A percentile compares a stretch with the other conserved stretches of the same genome.
These are phyloP conservation scores for Drosophila mauritiana DNA, from an alignment of 1,140 invertebrate genomes.

Conservation along the genomic window DNA sequence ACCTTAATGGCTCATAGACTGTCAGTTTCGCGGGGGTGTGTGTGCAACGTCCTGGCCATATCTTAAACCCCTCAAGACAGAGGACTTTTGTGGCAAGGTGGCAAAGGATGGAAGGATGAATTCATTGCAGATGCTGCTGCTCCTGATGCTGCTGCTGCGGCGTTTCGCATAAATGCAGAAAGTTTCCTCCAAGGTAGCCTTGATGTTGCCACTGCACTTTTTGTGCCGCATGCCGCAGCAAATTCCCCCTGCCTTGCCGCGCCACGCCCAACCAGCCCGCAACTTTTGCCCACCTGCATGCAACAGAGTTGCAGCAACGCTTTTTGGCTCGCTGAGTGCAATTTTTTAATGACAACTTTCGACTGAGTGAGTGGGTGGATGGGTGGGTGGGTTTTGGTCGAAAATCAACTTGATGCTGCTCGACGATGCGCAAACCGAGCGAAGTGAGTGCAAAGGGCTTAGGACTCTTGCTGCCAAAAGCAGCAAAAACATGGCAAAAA, in stretches of 20 bases:
- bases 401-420: slow-evolving; percentile 43
- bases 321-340: slow-evolving; percentile 44
- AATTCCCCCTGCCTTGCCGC: neutral
- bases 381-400: neutral
- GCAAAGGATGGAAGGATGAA: slow-evolving; percentile 9
- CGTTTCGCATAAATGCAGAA: slow-evolving; percentile 43
- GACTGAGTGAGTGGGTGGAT: neutral
- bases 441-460: slow-evolving; percentile 39
- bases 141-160: slow-evolving; percentile 20
- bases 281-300: slow-evolving; percentile 23
- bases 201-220: slow-evolving; percentile 47
- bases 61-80: neutral
- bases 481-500: neutral
- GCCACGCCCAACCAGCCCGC: neutral
- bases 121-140: slow-evolving; percentile 25
- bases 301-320: slow-evolving; percentile 52
- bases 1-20: slow-evolving; percentile 31
- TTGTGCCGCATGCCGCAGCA: slow-evolving; percentile 16
- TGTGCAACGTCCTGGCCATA: neutral
- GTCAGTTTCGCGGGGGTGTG: neutral
- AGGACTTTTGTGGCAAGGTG: slow-evolving; percentile 14
- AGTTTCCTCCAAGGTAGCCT: slow-evolving; percentile 31
- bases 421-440: slow-evolving; percentile 48
- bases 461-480: slow-evolving; percentile 18
- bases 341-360: slow-evolving; percentile 66